phyloP scores from a whole-genome alignment of 2,888 invertebrate species.

The Athalia rosae region DNA sequence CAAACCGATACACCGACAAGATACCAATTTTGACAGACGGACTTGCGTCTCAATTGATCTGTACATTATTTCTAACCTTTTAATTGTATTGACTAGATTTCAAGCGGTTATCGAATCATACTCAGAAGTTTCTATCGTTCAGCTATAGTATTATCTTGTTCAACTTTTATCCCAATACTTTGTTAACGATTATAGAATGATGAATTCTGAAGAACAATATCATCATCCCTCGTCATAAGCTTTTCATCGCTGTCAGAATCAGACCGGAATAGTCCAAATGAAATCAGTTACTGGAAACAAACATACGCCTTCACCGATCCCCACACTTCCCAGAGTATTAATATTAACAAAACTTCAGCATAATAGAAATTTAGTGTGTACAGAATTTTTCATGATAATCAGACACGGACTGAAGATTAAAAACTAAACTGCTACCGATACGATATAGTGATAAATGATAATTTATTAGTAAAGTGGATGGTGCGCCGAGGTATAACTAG shows the following conservation, averaged over 20 bases:
- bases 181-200: not conserved
- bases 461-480: conserved; percentile 58
- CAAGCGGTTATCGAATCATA: not conserved
- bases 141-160: conserved; percentile 8
- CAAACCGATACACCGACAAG: not conserved
- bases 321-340: too few relatives aligned
- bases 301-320: too few relatives aligned
- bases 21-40: conserved; percentile 1
- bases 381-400: conserved; percentile 25
- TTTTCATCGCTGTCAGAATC: too few relatives aligned
- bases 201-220: not conserved
- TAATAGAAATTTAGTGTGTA: conserved; percentile 2
- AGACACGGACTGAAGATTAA: conserved; percentile 32
- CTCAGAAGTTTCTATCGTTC: not conserved
- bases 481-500: conserved; percentile 59
- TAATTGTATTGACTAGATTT: not conserved
- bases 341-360: not conserved
- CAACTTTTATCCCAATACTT: conserved; percentile 12
- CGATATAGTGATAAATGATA: conserved; percentile 14
- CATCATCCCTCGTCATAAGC: not conserved
- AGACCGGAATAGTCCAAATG: too few relatives aligned
- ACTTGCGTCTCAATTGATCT: not conserved
- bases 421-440: conserved; percentile 19
- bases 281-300: too few relatives aligned
- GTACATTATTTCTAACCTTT: not conserved